These are phyloP conservation scores for Eupithecia tripunctaria DNA, from an alignment of 2,888 invertebrate genomes.

Conservation along the genomic window DNA sequence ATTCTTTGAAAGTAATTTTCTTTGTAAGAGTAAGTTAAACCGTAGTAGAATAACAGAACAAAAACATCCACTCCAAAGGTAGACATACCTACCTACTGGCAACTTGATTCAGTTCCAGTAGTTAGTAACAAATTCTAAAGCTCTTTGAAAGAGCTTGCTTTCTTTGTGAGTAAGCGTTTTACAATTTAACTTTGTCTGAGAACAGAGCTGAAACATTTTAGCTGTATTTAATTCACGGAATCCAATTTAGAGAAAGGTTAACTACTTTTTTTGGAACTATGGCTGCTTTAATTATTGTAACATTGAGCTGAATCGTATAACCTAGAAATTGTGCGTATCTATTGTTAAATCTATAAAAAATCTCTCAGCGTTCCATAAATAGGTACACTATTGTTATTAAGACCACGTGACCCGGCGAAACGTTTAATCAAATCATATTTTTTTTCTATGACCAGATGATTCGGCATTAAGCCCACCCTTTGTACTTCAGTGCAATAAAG, in stretches of 20 bases:
- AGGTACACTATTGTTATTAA: too few relatives aligned
- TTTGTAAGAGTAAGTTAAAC: background rate
- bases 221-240: slow-evolving; percentile 23
- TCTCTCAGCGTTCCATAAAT: too few relatives aligned
- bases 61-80: background rate
- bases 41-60: background rate
- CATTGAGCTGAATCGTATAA: background rate
- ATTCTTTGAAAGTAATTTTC: too few relatives aligned
- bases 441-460: too few relatives aligned
- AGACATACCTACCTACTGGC: background rate
- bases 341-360: background rate
- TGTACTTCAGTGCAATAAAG: too few relatives aligned
- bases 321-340: background rate
- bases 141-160: slow-evolving; percentile 29
- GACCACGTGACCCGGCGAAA: too few relatives aligned
- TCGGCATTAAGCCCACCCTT: too few relatives aligned
- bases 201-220: slow-evolving; percentile 26
- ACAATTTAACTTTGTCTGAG: slow-evolving; percentile 34
- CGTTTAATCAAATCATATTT: too few relatives aligned
- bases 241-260: slow-evolving; percentile 23
- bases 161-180: slow-evolving; percentile 30
- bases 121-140: slow-evolving; percentile 27
- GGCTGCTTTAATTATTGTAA: background rate
- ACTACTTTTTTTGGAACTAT: background rate
- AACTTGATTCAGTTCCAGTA: slow-evolving; percentile 5